phyloP scores from a whole-genome alignment of 2,797 vertebrate species.

The Peromyscus eremicus region DNA sequence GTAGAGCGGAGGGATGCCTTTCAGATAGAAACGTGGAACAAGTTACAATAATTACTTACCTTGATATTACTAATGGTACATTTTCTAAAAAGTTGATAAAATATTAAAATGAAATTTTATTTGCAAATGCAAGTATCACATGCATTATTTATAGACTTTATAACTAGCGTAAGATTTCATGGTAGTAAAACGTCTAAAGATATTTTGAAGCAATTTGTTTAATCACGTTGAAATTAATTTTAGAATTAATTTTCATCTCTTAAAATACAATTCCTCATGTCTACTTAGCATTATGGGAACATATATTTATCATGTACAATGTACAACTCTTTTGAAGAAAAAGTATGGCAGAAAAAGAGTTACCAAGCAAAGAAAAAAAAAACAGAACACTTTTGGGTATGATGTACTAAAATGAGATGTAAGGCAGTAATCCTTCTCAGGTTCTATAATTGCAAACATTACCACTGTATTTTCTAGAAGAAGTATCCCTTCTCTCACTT shows the following conservation, averaged over 20 bases:
- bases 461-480: background rate
- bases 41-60: conserved; percentile 15
- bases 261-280: conserved; percentile 26
- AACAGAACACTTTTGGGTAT: background rate
- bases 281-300: background rate
- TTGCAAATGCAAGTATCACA: conserved; percentile 44
- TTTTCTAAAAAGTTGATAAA: conserved; percentile 51
- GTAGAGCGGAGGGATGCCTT: background rate
- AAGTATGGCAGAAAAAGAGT: background rate
- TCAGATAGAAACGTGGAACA: background rate
- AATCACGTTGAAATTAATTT: conserved; percentile 38
- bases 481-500: background rate
- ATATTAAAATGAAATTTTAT: conserved; percentile 41
- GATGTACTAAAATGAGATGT: background rate
- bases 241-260: background rate
- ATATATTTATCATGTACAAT: background rate
- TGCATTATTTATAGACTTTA: conserved; percentile 30
- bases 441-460: background rate
- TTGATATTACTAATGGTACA: background rate
- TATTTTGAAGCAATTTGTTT: conserved; percentile 31
- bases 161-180: background rate
- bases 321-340: background rate
- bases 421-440: background rate
- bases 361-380: no score
- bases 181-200: background rate